phyloP scores from a whole-genome alignment of 2,888 invertebrate genomes.

The Alloscopus bannaensis region DNA sequence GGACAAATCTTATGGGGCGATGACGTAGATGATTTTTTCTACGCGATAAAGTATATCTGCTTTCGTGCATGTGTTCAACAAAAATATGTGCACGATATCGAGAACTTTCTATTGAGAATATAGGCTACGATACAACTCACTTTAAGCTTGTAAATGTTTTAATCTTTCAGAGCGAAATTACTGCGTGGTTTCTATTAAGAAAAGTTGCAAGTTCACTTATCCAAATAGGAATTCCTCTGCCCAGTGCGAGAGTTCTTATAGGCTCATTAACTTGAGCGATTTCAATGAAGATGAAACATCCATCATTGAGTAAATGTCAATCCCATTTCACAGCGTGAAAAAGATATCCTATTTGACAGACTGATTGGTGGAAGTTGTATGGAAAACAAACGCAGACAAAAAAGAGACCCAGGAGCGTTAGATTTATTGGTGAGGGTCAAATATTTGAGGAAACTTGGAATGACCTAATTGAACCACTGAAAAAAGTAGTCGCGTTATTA shows the following conservation, averaged over 20 bases:
- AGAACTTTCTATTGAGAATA: conserved; percentile 8
- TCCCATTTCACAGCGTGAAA: conserved; percentile 9
- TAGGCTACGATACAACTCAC: too few species aligned
- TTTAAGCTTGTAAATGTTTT: not conserved
- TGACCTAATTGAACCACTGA: too few species aligned
- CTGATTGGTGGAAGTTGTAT: not conserved
- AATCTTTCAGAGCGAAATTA: not conserved
- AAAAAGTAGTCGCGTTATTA: too few species aligned
- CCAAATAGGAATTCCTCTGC: not conserved
- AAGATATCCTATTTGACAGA: not conserved
- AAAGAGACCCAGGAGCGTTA: too few species aligned
- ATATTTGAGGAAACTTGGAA: too few species aligned
- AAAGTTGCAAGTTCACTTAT: conserved; percentile 9
- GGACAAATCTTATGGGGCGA: too few species aligned
- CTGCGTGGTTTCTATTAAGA: not conserved
- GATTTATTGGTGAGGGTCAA: too few species aligned
- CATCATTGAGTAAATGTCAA: conserved; percentile 16
- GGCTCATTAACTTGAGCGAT: conserved; percentile 7
- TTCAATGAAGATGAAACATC: conserved; percentile 7
- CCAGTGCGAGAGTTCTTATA: not conserved
- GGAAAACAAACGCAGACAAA: too few species aligned
- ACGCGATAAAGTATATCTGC: too few species aligned
- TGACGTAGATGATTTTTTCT: too few species aligned
- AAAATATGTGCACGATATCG: too few species aligned
- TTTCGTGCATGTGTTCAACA: too few species aligned